A percentile compares a stretch with the other conserved stretches of the same genome.
Evolutionary conservation across 2,113 vertebrate genomes (phyloP).

Genomic region (Lepus europaeus): DNA sequence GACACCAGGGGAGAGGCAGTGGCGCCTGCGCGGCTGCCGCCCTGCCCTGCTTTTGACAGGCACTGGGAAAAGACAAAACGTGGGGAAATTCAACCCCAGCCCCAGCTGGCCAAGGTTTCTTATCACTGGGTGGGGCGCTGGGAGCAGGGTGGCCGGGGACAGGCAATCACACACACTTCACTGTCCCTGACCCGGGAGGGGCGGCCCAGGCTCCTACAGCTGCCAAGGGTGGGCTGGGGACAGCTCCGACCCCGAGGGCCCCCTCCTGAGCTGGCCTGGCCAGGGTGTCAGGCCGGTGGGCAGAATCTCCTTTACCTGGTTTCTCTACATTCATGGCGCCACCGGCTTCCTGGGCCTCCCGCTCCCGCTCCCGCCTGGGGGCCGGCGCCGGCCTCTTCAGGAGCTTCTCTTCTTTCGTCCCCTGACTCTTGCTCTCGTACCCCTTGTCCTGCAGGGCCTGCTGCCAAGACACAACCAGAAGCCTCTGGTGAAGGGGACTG

Average conservation of each 20-base stretch:
- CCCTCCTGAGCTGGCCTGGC: not conserved
- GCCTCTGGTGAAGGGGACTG: constrained; percentile 63
- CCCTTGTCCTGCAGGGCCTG: constrained; percentile 90
- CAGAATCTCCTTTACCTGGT: constrained; percentile 80
- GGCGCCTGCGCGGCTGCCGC: constrained; percentile 58
- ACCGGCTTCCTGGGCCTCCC: constrained; percentile 67
- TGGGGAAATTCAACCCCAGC: constrained; percentile 62
- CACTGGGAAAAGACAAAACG: constrained; percentile 64
- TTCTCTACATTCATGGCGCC: constrained; percentile 86
- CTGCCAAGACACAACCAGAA: constrained; percentile 73
- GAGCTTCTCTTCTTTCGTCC: constrained; percentile 86
- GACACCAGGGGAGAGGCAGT: not conserved
- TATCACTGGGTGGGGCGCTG: constrained; percentile 22
- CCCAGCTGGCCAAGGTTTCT: constrained; percentile 52
- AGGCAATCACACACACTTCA: not conserved
- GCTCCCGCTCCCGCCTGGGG: constrained; percentile 57
- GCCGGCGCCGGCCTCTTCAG: constrained; percentile 40
- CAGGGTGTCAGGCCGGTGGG: not conserved
- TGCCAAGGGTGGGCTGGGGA: not conserved
- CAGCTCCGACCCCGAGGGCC: not conserved
- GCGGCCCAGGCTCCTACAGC: not conserved
- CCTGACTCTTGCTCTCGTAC: constrained; percentile 87
- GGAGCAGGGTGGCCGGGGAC: not conserved
- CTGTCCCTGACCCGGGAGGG: not conserved
- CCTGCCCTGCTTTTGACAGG: constrained; percentile 59